These are phyloP conservation scores for Leptestheria dahalacensis DNA, from an alignment of 1,140 invertebrate genomes.

Conservation along the genomic window DNA sequence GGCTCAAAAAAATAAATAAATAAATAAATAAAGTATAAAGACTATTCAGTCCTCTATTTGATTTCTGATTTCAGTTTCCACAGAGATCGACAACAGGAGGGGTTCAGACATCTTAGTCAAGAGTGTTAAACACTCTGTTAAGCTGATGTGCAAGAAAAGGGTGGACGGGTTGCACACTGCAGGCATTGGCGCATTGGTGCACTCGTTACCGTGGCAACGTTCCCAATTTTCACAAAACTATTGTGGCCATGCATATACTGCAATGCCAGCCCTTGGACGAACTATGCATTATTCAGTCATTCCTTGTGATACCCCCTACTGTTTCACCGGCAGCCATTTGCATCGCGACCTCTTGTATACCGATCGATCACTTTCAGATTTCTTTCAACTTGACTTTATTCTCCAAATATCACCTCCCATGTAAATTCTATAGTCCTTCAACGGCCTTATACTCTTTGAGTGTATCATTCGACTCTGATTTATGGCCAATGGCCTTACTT, in stretches of 20 bases:
- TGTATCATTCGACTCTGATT: no score
- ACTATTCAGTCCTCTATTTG: no score
- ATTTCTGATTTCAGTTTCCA: no score
- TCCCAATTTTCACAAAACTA: background rate
- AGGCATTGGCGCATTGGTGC: background rate
- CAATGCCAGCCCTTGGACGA: background rate
- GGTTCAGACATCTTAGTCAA: no score
- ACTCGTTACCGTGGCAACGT: background rate
- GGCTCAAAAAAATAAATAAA: background rate
- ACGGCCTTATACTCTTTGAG: no score
- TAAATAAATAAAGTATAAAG: background rate
- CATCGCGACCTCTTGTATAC: background rate
- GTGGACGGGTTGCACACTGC: background rate
- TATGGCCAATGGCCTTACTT: no score
- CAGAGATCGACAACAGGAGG: no score
- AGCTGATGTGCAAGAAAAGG: background rate
- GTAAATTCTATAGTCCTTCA: no score
- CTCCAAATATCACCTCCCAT: no score
- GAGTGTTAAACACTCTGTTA: no score
- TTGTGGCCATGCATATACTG: background rate
- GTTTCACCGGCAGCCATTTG: background rate
- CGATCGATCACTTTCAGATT: background rate
- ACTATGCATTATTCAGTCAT: background rate
- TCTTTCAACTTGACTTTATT: background rate
- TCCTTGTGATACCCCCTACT: background rate